phyloP scores from a whole-genome alignment of 1,140 invertebrate genomes.

The Oscheius sp. region DNA sequence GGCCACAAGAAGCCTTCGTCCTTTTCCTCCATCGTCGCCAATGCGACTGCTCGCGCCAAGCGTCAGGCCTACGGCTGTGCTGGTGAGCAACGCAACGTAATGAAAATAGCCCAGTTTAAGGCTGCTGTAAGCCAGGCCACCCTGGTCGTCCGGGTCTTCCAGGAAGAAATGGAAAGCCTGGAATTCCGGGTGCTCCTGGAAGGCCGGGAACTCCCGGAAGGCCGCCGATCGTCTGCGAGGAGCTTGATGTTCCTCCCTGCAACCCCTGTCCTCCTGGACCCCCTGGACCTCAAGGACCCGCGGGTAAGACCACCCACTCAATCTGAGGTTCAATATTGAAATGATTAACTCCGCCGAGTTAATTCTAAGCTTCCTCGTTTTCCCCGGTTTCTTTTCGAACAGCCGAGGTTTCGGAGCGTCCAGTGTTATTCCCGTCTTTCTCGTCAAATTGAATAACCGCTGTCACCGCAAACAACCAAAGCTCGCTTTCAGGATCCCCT shows the following conservation, averaged over 20 bases:
- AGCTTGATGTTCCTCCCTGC: slow-evolving; percentile 55
- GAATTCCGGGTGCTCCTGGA: slow-evolving; percentile 44
- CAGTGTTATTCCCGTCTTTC: no score
- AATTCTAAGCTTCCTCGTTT: no score
- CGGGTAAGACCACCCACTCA: no score
- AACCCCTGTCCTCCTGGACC: slow-evolving; percentile 51
- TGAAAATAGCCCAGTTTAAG: slow-evolving; percentile 39
- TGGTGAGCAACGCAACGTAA: no score
- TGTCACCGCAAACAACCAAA: no score
- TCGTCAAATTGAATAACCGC: no score
- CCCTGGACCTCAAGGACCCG: slow-evolving; percentile 42
- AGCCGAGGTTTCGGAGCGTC: no score
- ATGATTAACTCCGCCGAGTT: no score
- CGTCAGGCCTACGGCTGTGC: slow-evolving; percentile 27
- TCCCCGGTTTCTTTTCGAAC: no score
- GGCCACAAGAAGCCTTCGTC: slow-evolving; percentile 20
- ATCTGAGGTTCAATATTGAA: no score
- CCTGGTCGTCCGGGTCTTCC: slow-evolving; percentile 49
- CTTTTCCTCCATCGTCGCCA: slow-evolving; percentile 5
- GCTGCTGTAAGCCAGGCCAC: slow-evolving; percentile 46
- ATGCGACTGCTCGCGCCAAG: slow-evolving; percentile 14
- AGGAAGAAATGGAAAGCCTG: slow-evolving; percentile 44
- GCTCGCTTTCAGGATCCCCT: slow-evolving; percentile 9
- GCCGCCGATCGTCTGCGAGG: slow-evolving; percentile 58
- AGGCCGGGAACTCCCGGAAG: slow-evolving; percentile 49